Evolutionary conservation across 2,888 invertebrate species (phyloP).

Genomic region (Ypsolopha scabrella): DNA sequence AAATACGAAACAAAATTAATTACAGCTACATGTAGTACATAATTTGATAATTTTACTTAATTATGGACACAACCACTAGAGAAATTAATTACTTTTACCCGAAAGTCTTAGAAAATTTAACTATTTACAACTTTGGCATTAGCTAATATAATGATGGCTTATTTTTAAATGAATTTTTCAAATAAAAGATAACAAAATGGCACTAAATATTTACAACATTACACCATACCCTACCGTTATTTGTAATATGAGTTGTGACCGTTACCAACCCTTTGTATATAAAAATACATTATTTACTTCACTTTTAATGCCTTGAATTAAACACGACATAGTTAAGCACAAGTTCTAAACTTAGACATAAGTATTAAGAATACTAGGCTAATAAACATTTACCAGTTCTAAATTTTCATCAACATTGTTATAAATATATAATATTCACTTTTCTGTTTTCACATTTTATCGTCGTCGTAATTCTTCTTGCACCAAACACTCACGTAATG

Average conservation of each 20-base stretch:
- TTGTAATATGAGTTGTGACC: neutral
- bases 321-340: too few relatives aligned
- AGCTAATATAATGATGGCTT: conserved; percentile 24
- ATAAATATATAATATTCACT: neutral
- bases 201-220: conserved; percentile 23
- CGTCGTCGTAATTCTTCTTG: neutral
- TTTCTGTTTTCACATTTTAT: neutral
- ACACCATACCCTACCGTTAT: neutral
- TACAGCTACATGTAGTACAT: too few relatives aligned
- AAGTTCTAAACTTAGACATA: neutral
- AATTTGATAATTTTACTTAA: neutral
- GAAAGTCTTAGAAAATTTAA: neutral
- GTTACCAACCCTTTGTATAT: neutral
- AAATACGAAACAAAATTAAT: too few relatives aligned
- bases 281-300: neutral
- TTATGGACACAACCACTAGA: conserved; percentile 39
- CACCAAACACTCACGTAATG: neutral
- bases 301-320: too few relatives aligned
- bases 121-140: conserved; percentile 64
- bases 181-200: conserved; percentile 28
- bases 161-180: conserved; percentile 16
- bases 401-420: too few relatives aligned
- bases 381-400: too few relatives aligned
- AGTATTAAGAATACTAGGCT: too few relatives aligned
- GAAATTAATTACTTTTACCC: conserved; percentile 6